Evolutionary conservation across 1,140 invertebrate species (phyloP).

Genomic region (Stegodyphus mimosarum): DNA sequence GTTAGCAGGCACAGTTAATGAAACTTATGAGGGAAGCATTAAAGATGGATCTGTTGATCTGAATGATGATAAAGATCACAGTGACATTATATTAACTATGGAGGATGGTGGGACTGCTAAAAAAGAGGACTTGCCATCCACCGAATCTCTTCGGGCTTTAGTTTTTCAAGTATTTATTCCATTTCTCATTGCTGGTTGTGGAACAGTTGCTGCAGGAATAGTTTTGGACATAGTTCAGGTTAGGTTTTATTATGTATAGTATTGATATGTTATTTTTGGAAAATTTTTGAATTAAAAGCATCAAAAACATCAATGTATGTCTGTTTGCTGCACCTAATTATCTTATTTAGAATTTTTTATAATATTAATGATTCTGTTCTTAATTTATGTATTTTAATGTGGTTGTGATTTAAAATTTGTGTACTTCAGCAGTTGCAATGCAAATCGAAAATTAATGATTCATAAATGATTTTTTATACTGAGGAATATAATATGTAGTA

Average conservation of each 20-base stretch:
- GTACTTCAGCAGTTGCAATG: too few species aligned
- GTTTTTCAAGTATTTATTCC: slow-evolving; percentile 70
- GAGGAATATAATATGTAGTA: too few species aligned
- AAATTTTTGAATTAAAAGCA: too few species aligned
- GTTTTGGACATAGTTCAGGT: slow-evolving; percentile 70
- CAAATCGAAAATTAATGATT: too few species aligned
- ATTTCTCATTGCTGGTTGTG: slow-evolving; percentile 71
- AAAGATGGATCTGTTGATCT: slow-evolving; percentile 55
- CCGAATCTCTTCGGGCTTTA: slow-evolving; percentile 60
- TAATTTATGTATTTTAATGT: too few species aligned
- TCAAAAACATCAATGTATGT: too few species aligned
- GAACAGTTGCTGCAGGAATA: slow-evolving; percentile 71
- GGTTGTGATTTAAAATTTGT: too few species aligned
- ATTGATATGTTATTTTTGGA: too few species aligned
- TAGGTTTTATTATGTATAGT: neutral
- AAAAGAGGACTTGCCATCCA: slow-evolving; percentile 17
- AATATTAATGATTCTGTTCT: too few species aligned
- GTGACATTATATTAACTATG: slow-evolving; percentile 56
- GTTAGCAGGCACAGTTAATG: slow-evolving; percentile 41
- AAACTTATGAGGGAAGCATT: slow-evolving; percentile 56
- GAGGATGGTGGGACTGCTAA: slow-evolving; percentile 14
- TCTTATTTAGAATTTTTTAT: too few species aligned
- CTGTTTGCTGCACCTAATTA: too few species aligned
- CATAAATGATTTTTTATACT: too few species aligned
- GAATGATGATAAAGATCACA: slow-evolving; percentile 54